Evolutionary conservation across 2,113 vertebrate genomes (phyloP).

Genomic region (Telmatochromis sp.): DNA sequence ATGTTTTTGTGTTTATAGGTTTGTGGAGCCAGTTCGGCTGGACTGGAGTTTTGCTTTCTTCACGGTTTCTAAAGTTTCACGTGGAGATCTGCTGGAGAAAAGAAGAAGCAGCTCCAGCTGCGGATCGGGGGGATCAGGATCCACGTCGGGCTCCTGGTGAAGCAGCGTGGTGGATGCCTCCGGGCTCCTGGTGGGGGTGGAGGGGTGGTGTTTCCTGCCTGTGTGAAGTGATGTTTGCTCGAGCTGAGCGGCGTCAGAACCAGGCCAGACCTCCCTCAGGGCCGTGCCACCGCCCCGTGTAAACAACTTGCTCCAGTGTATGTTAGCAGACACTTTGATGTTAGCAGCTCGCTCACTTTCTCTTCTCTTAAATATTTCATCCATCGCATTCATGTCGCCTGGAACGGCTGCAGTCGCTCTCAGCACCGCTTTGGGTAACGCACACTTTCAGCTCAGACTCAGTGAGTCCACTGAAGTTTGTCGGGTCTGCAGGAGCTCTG

Average conservation of each 20-base stretch:
- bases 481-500: background rate
- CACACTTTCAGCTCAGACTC: background rate
- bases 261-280: slow-evolving; percentile 53
- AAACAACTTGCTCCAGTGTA: slow-evolving; percentile 63
- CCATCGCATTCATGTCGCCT: background rate
- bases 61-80: accelerated
- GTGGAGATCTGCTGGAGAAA: background rate
- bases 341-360: slow-evolving; percentile 40
- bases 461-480: background rate
- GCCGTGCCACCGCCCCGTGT: slow-evolving; percentile 46
- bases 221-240: slow-evolving; percentile 33
- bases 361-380: slow-evolving; percentile 61
- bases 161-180: background rate
- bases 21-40: background rate
- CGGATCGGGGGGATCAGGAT: background rate
- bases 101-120: background rate
- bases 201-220: background rate
- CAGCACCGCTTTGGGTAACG: background rate
- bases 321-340: slow-evolving; percentile 54
- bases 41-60: background rate
- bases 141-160: background rate
- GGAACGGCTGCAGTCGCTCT: background rate
- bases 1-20: background rate
- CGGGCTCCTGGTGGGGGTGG: background rate
- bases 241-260: slow-evolving; percentile 23